Evolutionary conservation across 2,113 vertebrate genomes (phyloP).

Genomic region (Psephotus haematonotus): DNA sequence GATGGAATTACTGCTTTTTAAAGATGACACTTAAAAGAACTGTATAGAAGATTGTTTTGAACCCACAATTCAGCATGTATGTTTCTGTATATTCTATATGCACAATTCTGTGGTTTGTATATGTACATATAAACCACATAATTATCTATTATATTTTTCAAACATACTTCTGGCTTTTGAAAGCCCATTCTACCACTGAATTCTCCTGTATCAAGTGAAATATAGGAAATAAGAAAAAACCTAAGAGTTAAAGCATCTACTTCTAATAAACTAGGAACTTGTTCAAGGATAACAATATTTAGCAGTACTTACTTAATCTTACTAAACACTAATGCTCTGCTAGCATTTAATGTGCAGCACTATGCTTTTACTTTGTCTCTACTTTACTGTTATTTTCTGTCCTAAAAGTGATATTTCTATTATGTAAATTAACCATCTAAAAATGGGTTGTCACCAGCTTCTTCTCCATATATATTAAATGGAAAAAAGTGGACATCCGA

Average conservation of each 20-base stretch:
- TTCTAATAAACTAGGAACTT: neutral
- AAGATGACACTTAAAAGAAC: neutral
- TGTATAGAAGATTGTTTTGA: neutral
- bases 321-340: neutral
- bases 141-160: neutral
- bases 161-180: neutral
- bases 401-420: neutral
- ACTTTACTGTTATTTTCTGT: neutral
- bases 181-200: neutral
- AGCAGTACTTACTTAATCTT: neutral
- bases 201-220: neutral
- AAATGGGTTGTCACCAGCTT: neutral
- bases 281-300: neutral
- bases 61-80: neutral
- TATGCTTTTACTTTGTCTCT: neutral
- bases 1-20: neutral
- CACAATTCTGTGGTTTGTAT: neutral
- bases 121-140: neutral
- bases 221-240: neutral
- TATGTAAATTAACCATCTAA: neutral
- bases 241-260: neutral
- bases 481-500: neutral
- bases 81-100: neutral
- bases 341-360: neutral
- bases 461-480: neutral